Conservation (phyloP, 2,113 vertebrate species). For the Chitala chitala region DNA sequence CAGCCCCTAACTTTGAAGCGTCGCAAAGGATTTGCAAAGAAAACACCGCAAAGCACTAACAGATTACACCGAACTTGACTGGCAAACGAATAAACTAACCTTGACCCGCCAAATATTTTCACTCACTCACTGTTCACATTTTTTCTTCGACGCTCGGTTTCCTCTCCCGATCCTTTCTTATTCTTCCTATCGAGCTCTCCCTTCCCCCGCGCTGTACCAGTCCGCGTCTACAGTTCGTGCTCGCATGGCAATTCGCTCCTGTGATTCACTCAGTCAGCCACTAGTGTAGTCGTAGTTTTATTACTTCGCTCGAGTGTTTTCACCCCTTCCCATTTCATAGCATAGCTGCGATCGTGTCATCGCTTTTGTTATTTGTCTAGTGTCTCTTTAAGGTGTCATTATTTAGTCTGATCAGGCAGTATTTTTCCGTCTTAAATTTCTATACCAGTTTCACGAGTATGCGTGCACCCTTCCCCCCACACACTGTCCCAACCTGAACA, state of each 20-base stretch:
- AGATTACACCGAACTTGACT: slow-evolving; percentile 31
- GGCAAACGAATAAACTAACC: slow-evolving; percentile 37
- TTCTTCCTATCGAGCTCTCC: slow-evolving; percentile 29
- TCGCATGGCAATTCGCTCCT: slow-evolving; percentile 36
- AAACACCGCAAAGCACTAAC: slow-evolving; percentile 17
- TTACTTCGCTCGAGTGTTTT: slow-evolving; percentile 37
- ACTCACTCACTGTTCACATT: slow-evolving; percentile 43
- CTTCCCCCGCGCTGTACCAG: slow-evolving; percentile 30
- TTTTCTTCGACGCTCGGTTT: slow-evolving; percentile 34
- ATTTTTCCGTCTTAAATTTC: slow-evolving; percentile 60
- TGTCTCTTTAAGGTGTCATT: slow-evolving; percentile 42
- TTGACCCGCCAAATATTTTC: slow-evolving; percentile 39
- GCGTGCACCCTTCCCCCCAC: slow-evolving; percentile 44
- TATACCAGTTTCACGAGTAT: slow-evolving; percentile 60
- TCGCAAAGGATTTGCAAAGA: slow-evolving; percentile 15
- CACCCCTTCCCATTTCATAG: slow-evolving; percentile 40
- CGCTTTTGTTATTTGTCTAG: slow-evolving; percentile 38
- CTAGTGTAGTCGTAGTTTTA: slow-evolving; percentile 42
- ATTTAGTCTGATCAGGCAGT: slow-evolving; percentile 38
- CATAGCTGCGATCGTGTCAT: slow-evolving; percentile 37
- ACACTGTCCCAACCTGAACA: slow-evolving; percentile 48
- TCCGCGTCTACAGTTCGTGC: slow-evolving; percentile 36
- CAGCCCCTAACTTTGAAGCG: slow-evolving; percentile 26
- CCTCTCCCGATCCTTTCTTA: slow-evolving; percentile 34
- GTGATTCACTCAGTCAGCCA: slow-evolving; percentile 39